phyloP scores from a whole-genome alignment of 2,888 invertebrate species.

The Cantharis nigra region DNA sequence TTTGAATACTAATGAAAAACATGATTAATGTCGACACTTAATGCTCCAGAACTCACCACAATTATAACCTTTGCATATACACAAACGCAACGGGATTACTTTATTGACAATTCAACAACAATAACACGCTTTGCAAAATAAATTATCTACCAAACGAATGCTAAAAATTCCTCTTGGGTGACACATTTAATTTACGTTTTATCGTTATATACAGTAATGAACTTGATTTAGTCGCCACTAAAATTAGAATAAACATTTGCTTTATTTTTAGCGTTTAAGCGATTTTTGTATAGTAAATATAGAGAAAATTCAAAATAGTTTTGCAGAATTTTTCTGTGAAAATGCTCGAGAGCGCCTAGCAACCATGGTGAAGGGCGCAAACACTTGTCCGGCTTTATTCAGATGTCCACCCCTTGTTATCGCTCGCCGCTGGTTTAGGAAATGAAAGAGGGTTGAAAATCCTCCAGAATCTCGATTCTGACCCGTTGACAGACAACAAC shows the following conservation, averaged over 20 bases:
- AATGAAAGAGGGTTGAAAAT: constrained; percentile 50
- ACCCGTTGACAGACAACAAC: constrained; percentile 43
- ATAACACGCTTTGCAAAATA: constrained; percentile 26
- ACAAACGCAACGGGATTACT: constrained; percentile 23
- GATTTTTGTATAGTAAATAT: constrained; percentile 8
- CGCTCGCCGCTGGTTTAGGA: constrained; percentile 42
- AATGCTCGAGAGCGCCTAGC: constrained; percentile 19
- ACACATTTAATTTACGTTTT: constrained; percentile 28
- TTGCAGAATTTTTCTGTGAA: constrained; percentile 11
- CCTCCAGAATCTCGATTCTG: constrained; percentile 47
- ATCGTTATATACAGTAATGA: constrained; percentile 4
- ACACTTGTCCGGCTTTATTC: constrained; percentile 46
- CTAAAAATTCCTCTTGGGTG: constrained; percentile 25
- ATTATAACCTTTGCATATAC: constrained; percentile 19
- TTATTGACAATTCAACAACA: constrained; percentile 24
- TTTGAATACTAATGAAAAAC: constrained; percentile 30
- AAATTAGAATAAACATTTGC: not conserved
- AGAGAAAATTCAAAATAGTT: constrained; percentile 5
- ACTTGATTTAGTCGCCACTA: constrained; percentile 5
- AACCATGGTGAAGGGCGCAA: constrained; percentile 41
- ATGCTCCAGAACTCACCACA: constrained; percentile 15
- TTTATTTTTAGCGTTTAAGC: not conserved
- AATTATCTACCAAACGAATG: constrained; percentile 24
- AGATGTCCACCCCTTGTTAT: constrained; percentile 43
- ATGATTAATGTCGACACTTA: constrained; percentile 30